Conservation (phyloP, 2,113 vertebrate species). For the Hiodon alosoides region DNA sequence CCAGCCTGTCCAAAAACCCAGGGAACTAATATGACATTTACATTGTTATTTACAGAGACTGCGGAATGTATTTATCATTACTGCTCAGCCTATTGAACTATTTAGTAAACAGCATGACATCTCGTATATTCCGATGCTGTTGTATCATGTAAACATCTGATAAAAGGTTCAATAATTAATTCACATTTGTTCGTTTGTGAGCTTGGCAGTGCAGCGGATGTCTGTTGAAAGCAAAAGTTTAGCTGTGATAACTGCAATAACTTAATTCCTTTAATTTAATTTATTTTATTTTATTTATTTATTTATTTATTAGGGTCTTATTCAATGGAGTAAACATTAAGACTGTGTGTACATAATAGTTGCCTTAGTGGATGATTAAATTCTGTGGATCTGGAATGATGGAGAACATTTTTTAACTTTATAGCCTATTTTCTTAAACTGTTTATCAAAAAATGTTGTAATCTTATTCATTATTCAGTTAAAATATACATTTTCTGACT, state of each 20-base stretch:
- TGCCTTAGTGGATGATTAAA: too few species aligned
- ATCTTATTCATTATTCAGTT: not conserved
- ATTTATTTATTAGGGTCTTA: too few species aligned
- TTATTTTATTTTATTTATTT: too few species aligned
- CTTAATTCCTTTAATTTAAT: too few species aligned
- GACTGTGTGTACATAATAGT: too few species aligned
- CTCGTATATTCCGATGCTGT: constrained; percentile 34
- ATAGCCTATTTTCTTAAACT: too few species aligned
- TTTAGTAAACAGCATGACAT: constrained; percentile 42
- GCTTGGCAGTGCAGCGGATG: constrained; percentile 29
- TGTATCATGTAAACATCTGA: constrained; percentile 47
- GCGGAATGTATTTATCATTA: constrained; percentile 48
- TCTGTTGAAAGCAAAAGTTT: constrained; percentile 9
- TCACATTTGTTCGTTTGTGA: constrained; percentile 35
- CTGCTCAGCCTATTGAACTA: constrained; percentile 52
- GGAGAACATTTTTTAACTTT: too few species aligned
- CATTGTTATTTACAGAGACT: constrained; percentile 43
- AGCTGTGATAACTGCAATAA: constrained; percentile 14
- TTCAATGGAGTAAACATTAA: too few species aligned
- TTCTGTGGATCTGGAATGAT: too few species aligned
- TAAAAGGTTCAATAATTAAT: constrained; percentile 46
- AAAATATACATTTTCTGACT: not conserved
- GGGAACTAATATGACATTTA: constrained; percentile 49
- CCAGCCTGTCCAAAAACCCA: constrained; percentile 32
- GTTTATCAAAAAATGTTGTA: not conserved